These are phyloP conservation scores for Sapajus apella DNA, from an alignment of 2,113 vertebrate genomes.

Conservation along the genomic window DNA sequence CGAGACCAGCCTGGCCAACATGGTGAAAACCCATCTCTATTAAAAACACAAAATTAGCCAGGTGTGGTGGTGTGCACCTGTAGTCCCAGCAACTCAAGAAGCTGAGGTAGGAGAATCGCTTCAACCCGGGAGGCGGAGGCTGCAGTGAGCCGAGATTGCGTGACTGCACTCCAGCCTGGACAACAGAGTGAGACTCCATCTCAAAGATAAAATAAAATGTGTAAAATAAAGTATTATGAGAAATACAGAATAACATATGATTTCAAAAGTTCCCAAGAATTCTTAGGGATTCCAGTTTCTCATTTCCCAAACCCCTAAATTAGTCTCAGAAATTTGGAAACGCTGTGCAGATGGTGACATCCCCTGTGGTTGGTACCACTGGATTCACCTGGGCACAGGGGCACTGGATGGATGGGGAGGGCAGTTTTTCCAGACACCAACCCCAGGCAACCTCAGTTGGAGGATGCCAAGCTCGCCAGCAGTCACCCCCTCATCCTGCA, in stretches of 20 bases:
- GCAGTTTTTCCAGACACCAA: background rate
- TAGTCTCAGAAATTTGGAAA: background rate
- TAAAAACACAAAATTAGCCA: too few species aligned
- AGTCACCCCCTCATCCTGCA: background rate
- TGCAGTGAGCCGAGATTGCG: background rate
- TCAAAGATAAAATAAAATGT: background rate
- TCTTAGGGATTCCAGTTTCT: background rate
- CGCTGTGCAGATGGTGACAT: too few species aligned
- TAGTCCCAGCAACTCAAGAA: too few species aligned
- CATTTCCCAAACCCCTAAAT: background rate
- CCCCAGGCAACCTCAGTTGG: fast-evolving
- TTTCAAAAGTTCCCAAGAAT: conserved; percentile 17
- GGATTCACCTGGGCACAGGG: too few species aligned
- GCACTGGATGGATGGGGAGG: background rate
- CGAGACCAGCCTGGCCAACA: too few species aligned
- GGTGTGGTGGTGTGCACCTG: too few species aligned
- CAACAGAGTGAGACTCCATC: background rate
- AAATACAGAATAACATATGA: conserved; percentile 15
- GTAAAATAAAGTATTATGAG: background rate
- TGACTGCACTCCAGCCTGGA: too few species aligned
- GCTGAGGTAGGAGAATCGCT: too few species aligned
- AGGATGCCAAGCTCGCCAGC: background rate
- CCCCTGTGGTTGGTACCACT: background rate
- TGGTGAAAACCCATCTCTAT: too few species aligned
- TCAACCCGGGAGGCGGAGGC: too few species aligned